Evolutionary conservation across 2,113 vertebrate species (phyloP).

Genomic region (Ramphastos sulfuratus): DNA sequence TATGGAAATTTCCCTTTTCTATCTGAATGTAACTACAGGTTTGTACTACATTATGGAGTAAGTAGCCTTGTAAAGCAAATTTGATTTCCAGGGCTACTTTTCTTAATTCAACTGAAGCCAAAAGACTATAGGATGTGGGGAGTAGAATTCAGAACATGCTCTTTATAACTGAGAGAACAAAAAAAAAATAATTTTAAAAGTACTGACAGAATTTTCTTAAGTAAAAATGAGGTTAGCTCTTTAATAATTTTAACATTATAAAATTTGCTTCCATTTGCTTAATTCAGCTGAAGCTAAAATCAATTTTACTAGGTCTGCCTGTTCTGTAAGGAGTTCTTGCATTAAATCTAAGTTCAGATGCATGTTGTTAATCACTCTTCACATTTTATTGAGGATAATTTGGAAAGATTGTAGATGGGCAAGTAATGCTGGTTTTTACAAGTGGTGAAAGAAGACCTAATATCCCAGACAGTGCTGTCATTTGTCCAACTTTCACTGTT

Average conservation of each 20-base stretch:
- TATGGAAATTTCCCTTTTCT: constrained; percentile 47
- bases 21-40: constrained; percentile 18
- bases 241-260: not conserved
- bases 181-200: too few species aligned
- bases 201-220: not conserved
- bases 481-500: not conserved
- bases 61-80: constrained; percentile 50
- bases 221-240: not conserved
- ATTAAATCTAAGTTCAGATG: not conserved
- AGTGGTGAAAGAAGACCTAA: not conserved
- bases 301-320: not conserved
- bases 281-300: too few species aligned
- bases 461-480: not conserved
- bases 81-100: constrained; percentile 38
- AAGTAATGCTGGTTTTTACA: not conserved
- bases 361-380: not conserved
- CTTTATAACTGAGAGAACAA: too few species aligned
- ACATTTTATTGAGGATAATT: not conserved
- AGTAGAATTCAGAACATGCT: not conserved
- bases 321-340: not conserved
- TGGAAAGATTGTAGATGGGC: not conserved
- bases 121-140: not conserved
- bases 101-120: constrained; percentile 2
- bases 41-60: constrained; percentile 44
- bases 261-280: not conserved